These are phyloP conservation scores for Leptodactylus fallax DNA, from an alignment of 2,797 vertebrate species.

Conservation along the genomic window DNA sequence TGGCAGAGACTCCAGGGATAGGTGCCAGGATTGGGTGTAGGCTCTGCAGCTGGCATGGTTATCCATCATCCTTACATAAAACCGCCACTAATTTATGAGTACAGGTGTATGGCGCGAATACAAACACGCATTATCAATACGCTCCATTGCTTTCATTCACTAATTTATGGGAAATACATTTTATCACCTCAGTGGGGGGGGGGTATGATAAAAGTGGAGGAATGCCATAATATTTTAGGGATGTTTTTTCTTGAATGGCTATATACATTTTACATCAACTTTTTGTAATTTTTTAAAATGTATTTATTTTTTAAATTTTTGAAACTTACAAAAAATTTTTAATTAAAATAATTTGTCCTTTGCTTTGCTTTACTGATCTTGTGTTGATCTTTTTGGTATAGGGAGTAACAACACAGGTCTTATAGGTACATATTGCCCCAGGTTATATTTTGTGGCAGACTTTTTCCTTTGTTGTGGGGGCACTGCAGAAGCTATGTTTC, in stretches of 20 bases:
- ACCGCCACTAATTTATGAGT: slow-evolving; percentile 25
- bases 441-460: too few species aligned
- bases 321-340: background rate
- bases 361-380: background rate
- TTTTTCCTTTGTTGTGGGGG: too few species aligned
- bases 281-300: background rate
- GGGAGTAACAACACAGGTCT: too few species aligned
- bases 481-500: too few species aligned
- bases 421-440: too few species aligned
- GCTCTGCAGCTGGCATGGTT: slow-evolving; percentile 6
- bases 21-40: slow-evolving; percentile 49
- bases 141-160: background rate
- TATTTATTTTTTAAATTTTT: background rate
- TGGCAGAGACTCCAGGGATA: background rate
- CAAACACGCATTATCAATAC: background rate
- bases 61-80: slow-evolving; percentile 5
- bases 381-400: background rate
- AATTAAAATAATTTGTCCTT: background rate
- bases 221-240: background rate
- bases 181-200: background rate
- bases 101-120: slow-evolving; percentile 6
- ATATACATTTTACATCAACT: background rate
- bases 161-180: background rate
- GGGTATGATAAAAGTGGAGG: background rate
- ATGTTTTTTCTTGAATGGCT: too few species aligned